phyloP scores from a whole-genome alignment of 2,113 vertebrate genomes.

The Zosterops hypoxanthus region DNA sequence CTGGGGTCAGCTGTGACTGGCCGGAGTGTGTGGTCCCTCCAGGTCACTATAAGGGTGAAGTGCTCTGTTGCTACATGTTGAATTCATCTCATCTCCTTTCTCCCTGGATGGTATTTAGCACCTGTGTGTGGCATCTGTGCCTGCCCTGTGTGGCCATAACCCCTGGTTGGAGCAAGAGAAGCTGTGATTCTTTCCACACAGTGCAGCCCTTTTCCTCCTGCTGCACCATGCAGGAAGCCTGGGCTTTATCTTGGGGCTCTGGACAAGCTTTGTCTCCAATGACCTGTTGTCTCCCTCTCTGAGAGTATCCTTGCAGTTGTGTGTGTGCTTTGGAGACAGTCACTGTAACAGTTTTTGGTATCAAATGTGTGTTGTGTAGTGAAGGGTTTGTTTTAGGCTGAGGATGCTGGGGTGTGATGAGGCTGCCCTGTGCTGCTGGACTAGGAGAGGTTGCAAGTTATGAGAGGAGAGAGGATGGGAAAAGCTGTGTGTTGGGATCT shows the following conservation, averaged over 20 bases:
- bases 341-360: background rate
- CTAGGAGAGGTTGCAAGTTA: background rate
- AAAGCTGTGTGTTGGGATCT: background rate
- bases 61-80: background rate
- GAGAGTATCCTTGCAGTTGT: background rate
- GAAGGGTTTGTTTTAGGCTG: background rate
- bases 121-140: background rate
- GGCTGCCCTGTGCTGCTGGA: background rate
- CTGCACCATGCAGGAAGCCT: background rate
- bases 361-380: background rate
- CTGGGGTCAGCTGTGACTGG: background rate
- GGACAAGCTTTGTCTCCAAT: background rate
- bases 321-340: background rate
- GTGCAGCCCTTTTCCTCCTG: background rate
- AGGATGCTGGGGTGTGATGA: background rate
- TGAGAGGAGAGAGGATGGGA: background rate
- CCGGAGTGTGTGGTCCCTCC: background rate
- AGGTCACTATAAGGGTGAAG: background rate
- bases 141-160: background rate
- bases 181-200: fast-evolving
- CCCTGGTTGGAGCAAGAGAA: background rate
- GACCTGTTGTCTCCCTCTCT: background rate
- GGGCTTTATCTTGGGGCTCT: background rate
- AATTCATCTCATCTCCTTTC: background rate
- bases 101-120: background rate